Evolutionary conservation across 2,888 invertebrate species (phyloP).

Genomic region (Cancer borealis): DNA sequence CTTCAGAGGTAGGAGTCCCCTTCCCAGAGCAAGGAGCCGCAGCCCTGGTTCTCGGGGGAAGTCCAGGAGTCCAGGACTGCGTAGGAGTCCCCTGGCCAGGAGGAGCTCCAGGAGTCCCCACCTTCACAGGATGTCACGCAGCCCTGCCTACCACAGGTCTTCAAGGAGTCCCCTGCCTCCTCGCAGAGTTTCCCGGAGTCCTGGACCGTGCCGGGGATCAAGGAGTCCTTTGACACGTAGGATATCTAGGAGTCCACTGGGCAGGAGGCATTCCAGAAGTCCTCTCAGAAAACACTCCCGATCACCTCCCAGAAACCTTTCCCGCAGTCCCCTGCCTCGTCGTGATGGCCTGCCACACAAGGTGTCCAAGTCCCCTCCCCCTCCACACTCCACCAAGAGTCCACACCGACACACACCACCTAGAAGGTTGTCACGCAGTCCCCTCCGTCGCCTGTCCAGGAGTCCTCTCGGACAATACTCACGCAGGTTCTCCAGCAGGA

Average conservation of each 20-base stretch:
- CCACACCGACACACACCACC: constrained; percentile 14
- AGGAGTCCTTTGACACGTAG: constrained; percentile 54
- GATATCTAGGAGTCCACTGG: constrained; percentile 58
- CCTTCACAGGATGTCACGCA: constrained; percentile 48
- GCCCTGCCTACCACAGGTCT: constrained; percentile 38
- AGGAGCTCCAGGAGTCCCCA: constrained; percentile 40
- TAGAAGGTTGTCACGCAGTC: constrained; percentile 49
- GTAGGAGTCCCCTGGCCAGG: constrained; percentile 46
- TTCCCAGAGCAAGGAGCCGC: constrained; percentile 48
- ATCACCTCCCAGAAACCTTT: constrained; percentile 43
- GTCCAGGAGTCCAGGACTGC: constrained; percentile 56
- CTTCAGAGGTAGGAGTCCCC: constrained; percentile 52
- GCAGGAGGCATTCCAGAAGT: constrained; percentile 48
- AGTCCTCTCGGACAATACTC: constrained; percentile 11
- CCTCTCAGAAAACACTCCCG: constrained; percentile 43
- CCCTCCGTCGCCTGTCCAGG: constrained; percentile 35
- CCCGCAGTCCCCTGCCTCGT: constrained; percentile 42
- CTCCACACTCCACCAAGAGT: background rate
- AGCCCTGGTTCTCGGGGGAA: constrained; percentile 54
- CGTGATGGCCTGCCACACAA: constrained; percentile 17
- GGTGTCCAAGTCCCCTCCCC: constrained; percentile 33
- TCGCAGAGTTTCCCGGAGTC: constrained; percentile 54
- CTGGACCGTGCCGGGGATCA: constrained; percentile 47
- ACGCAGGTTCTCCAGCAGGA: constrained; percentile 55
- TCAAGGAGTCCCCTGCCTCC: constrained; percentile 64